phyloP scores from a whole-genome alignment of 2,888 invertebrate genomes.

The Caenorhabditis angaria region DNA sequence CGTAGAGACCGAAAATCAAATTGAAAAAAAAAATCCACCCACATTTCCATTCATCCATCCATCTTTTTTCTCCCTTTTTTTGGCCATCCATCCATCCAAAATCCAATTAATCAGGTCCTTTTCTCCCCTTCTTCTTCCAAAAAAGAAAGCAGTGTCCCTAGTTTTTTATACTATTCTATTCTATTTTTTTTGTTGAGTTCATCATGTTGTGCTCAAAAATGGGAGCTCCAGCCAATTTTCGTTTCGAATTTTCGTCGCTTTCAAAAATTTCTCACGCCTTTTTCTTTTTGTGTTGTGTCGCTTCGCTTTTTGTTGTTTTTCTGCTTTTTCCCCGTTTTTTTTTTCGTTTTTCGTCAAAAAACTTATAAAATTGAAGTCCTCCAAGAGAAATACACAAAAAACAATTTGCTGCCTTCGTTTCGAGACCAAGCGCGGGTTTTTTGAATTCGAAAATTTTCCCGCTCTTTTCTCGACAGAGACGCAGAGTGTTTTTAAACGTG shows the following conservation, averaged over 20 bases:
- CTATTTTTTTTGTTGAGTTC: neutral
- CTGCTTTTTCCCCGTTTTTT: slow-evolving; percentile 9
- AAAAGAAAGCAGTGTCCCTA: too few species aligned
- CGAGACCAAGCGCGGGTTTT: too few species aligned
- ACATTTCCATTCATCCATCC: neutral
- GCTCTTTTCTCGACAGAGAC: too few species aligned
- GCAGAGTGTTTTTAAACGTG: too few species aligned
- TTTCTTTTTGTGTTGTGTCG: neutral
- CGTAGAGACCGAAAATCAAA: too few species aligned
- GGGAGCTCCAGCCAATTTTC: neutral
- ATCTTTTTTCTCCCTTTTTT: neutral
- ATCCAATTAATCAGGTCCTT: slow-evolving; percentile 2
- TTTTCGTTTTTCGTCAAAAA: neutral
- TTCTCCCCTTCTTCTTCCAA: neutral
- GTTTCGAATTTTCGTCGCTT: neutral
- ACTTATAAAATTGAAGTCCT: too few species aligned
- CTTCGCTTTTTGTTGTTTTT: neutral
- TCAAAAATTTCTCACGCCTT: neutral
- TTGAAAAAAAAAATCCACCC: too few species aligned
- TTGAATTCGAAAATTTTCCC: too few species aligned
- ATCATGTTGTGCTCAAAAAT: neutral
- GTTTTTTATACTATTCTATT: neutral
- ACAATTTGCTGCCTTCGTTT: too few species aligned
- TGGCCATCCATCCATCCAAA: neutral
- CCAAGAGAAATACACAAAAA: too few species aligned